Evolutionary conservation across 92 coral and sea anemone genomes (phyloP).

Genomic region (Epizoanthus scotinus): DNA sequence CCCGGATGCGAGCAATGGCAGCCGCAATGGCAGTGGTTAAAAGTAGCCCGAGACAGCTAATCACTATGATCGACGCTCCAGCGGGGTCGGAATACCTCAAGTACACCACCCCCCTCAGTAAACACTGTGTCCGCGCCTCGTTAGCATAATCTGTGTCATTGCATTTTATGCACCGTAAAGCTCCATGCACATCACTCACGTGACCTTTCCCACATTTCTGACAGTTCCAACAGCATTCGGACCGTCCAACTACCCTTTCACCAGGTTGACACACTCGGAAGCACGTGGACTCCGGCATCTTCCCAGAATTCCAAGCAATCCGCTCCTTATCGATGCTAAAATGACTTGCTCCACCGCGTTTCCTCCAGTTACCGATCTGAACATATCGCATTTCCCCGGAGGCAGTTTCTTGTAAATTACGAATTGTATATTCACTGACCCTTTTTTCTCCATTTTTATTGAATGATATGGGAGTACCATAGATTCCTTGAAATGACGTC

Average conservation of each 20-base stretch:
- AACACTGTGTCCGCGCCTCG: slow-evolving; percentile 62
- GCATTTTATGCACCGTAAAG: slow-evolving; percentile 65
- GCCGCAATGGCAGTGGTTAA: slow-evolving; percentile 54
- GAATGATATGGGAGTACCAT: slow-evolving; percentile 62
- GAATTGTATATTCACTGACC: slow-evolving; percentile 72
- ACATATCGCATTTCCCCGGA: slow-evolving; percentile 44
- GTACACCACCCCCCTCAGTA: slow-evolving; percentile 61
- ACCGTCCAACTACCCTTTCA: slow-evolving; percentile 82
- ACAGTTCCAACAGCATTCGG: slow-evolving; percentile 98
- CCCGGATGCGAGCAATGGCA: slow-evolving; percentile 49
- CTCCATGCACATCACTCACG: slow-evolving; percentile 68
- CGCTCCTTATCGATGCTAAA: slow-evolving; percentile 52
- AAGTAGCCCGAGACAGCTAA: slow-evolving; percentile 69
- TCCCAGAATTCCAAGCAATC: slow-evolving; percentile 77
- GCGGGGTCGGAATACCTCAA: slow-evolving; percentile 62
- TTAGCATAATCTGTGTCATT: slow-evolving; percentile 78
- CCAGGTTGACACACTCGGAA: slow-evolving; percentile 87
- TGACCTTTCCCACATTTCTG: slow-evolving; percentile 90
- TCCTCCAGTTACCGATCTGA: slow-evolving; percentile 75
- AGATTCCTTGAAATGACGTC: slow-evolving; percentile 65
- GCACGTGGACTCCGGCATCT: slow-evolving; percentile 78
- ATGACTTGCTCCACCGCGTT: slow-evolving; percentile 16
- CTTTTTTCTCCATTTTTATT: slow-evolving; percentile 78
- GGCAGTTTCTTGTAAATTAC: slow-evolving; percentile 61
- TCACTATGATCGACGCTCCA: slow-evolving; percentile 59